Conservation (phyloP, 2,113 vertebrate genomes). For the Rutilus rutilus region DNA sequence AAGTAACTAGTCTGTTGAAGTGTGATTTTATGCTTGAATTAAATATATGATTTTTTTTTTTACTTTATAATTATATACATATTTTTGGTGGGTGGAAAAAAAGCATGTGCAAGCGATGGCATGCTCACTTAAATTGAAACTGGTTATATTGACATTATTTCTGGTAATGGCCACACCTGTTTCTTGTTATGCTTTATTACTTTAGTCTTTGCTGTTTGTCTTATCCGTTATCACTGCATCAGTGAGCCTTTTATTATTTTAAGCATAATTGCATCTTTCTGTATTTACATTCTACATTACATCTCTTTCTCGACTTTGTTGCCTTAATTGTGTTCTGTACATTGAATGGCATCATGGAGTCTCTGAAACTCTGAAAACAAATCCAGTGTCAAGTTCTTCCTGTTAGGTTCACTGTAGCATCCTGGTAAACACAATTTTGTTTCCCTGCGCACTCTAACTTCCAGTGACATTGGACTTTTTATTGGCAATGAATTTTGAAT, state of each 20-base stretch:
- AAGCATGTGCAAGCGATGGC: not conserved
- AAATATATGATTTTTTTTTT: not conserved
- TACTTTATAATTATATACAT: not conserved
- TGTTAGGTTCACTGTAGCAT: not conserved
- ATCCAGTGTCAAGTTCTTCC: not conserved
- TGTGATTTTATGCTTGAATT: not conserved
- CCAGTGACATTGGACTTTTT: not conserved
- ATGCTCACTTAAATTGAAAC: not conserved
- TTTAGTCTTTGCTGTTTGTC: slow-evolving; percentile 7
- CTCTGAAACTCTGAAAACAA: not conserved
- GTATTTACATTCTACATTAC: not conserved
- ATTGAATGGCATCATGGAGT: not conserved
- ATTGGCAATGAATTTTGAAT: not conserved
- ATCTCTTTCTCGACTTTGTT: not conserved
- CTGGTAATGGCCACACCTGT: slow-evolving; percentile 9
- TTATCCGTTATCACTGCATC: slow-evolving; percentile 12
- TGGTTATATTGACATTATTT: slow-evolving; percentile 2
- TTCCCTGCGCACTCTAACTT: not conserved
- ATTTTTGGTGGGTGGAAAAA: not conserved
- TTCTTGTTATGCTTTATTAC: slow-evolving; percentile 25
- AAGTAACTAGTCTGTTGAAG: not conserved
- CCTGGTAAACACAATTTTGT: not conserved
- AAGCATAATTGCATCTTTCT: slow-evolving; percentile 17
- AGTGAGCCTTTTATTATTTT: not conserved
- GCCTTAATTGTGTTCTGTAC: not conserved